Base-by-base conservation (phyloP, 1,140 invertebrate genomes). In the Papilio aristodemus region DNA sequence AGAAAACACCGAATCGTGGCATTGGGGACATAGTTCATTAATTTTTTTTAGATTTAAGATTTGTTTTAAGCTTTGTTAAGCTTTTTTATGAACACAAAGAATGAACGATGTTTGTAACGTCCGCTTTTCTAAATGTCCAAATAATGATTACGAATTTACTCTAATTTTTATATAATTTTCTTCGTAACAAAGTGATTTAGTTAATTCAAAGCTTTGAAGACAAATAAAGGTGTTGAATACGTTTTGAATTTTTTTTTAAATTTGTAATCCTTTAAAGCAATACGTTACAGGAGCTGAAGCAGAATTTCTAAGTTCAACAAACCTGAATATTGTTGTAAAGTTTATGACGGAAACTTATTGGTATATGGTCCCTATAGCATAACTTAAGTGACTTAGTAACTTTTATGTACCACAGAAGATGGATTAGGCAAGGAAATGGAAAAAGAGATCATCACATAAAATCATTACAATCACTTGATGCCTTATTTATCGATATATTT, bases 221-320 rank as follows among this genome's bases (percentile, higher is more conserved):
- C 46, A 54, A 54, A 54, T 54, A 54, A 54, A 54, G 22, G 46
- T 54, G 17, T 54, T 54, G 17, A 54, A 54, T 54, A 11, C 9
- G 10, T 13, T 22, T 22, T 13, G 6, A 32, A 32, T 32, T 3
- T 10, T 46, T 17, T 25, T 54, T 46, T 54, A 19, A 19, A 1
- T 46, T 46, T 32, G 6, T 3, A 32, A 2, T 32, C 27, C 27
- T 32, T 3, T 6, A 32, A 32, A 2, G 27, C n/a, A n/a, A n/a
- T n/a, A n/a, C n/a, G n/a, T n/a, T n/a, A n/a, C n/a, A n/a, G n/a
- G n/a, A n/a, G n/a, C n/a, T n/a, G n/a, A n/a, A n/a, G n/a, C n/a
- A n/a, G n/a, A n/a, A n/a, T n/a, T n/a, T n/a, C n/a, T n/a, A n/a
- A n/a, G n/a, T n/a, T n/a, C n/a, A n/a, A n/a, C n/a, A n/a, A n/a